Evolutionary conservation across 2,797 vertebrate species (phyloP).

Genomic region (Etheostoma perlongum): DNA sequence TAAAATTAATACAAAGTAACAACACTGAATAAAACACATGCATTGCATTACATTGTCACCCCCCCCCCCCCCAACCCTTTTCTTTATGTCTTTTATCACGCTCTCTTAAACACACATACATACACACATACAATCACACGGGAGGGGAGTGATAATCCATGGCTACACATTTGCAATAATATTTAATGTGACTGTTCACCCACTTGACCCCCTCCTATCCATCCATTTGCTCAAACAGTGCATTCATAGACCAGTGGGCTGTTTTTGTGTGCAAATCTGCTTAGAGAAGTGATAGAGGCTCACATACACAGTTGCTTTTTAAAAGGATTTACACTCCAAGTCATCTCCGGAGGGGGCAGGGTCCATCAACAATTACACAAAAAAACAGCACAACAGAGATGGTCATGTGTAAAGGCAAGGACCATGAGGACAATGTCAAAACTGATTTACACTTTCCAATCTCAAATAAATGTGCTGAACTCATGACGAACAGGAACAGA

Average conservation of each 20-base stretch:
- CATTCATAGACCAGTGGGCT: conserved; percentile 39
- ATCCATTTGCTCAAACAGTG: conserved; percentile 65
- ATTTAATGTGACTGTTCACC: conserved; percentile 69
- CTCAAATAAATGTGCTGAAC: conserved; percentile 66
- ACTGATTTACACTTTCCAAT: conserved; percentile 62
- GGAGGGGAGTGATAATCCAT: conserved; percentile 67
- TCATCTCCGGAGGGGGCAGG: conserved; percentile 56
- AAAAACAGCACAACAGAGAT: conserved; percentile 25
- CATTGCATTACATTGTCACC: conserved; percentile 59
- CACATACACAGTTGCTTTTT: conserved; percentile 63
- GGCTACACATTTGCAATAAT: conserved; percentile 62
- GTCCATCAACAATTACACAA: conserved; percentile 34
- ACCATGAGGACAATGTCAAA: conserved; percentile 66
- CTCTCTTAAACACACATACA: conserved; percentile 15
- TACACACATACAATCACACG: conserved; percentile 13
- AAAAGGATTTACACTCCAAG: conserved; percentile 76
- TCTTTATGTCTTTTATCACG: conserved; percentile 3
- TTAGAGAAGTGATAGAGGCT: conserved; percentile 69
- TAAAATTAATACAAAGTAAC: conserved; percentile 78
- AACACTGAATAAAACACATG: conserved; percentile 70
- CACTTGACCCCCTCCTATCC: conserved; percentile 62
- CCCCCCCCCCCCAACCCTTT: conserved; percentile 14
- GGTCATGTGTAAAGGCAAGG: conserved; percentile 42
- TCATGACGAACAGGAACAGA: conserved; percentile 51
- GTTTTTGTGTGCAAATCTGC: conserved; percentile 67